Evolutionary conservation across 2,113 vertebrate species (phyloP).

Genomic region (Alosa alosa): DNA sequence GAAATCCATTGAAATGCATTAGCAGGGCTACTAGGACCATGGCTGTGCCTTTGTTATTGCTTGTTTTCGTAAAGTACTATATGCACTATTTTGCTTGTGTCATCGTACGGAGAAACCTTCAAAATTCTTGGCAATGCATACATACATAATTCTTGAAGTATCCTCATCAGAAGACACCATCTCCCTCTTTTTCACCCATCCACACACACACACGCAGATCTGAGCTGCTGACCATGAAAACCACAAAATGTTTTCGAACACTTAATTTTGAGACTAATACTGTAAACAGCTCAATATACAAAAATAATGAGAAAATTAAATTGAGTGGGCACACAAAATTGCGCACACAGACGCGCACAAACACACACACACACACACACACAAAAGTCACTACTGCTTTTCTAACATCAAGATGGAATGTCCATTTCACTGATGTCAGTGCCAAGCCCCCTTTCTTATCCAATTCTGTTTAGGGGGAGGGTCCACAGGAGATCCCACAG

Average conservation of each 20-base stretch:
- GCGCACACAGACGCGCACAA: slow-evolving; percentile 25
- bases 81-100: background rate
- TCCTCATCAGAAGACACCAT: background rate
- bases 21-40: background rate
- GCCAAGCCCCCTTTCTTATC: slow-evolving; percentile 11
- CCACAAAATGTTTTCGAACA: slow-evolving; percentile 20
- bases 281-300: slow-evolving; percentile 11
- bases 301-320: slow-evolving; percentile 23
- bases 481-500: slow-evolving; percentile 6
- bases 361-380: slow-evolving; percentile 29
- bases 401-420: slow-evolving; percentile 38
- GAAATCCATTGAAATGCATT: background rate
- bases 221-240: slow-evolving; percentile 4
- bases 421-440: slow-evolving; percentile 17
- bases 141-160: background rate
- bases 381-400: slow-evolving; percentile 17
- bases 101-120: background rate
- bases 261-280: slow-evolving; percentile 11
- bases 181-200: background rate
- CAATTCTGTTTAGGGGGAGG: background rate
- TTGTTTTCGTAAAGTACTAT: slow-evolving; percentile 3
- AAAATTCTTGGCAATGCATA: slow-evolving; percentile 28
- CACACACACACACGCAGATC: slow-evolving; percentile 8
- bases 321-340: background rate
- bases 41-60: background rate